Evolutionary conservation across 1,140 invertebrate genomes (phyloP).

Genomic region (Aphelenchoides besseyi): DNA sequence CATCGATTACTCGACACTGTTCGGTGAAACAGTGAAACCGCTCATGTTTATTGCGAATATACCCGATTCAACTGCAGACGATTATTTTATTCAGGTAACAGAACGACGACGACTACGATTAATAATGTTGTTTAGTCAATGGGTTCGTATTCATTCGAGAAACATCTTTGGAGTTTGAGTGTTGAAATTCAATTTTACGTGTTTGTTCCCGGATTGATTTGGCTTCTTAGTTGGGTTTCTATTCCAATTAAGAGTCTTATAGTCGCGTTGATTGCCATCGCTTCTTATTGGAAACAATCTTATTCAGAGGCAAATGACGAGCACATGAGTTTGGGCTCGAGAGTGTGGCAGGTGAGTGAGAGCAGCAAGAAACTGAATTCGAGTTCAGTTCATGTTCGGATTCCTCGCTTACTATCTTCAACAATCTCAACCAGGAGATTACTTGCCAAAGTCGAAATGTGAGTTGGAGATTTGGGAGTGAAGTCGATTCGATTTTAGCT

Average conservation of each 20-base stretch:
- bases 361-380: too few species aligned
- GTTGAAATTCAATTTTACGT: slow-evolving; percentile 11
- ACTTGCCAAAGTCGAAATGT: background rate
- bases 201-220: background rate
- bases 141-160: background rate
- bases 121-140: background rate
- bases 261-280: background rate
- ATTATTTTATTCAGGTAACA: background rate
- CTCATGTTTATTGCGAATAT: background rate
- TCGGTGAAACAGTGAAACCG: background rate
- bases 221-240: background rate
- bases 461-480: background rate
- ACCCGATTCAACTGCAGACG: background rate
- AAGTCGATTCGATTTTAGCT: background rate
- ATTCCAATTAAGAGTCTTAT: background rate
- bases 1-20: background rate
- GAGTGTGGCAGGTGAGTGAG: slow-evolving; percentile 5
- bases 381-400: slow-evolving; percentile 15
- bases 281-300: background rate
- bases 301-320: background rate
- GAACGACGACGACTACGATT: background rate
- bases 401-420: background rate
- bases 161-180: background rate
- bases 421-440: too few species aligned
- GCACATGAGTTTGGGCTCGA: slow-evolving; percentile 1